Evolutionary conservation across 2,888 invertebrate genomes (phyloP).

Genomic region (Aphrophora alni): DNA sequence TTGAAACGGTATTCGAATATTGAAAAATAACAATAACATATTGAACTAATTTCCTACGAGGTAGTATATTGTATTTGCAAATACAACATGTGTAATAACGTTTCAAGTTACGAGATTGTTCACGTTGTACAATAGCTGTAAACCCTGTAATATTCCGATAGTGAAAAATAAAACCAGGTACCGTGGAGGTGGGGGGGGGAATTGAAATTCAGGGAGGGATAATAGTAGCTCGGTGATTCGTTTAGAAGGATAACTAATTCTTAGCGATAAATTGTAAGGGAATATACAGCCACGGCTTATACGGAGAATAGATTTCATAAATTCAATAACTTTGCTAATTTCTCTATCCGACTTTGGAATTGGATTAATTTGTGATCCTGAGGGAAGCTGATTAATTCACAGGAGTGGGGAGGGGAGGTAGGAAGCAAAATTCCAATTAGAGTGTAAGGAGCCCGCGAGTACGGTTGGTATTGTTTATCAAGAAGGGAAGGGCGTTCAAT

Average conservation of each 20-base stretch:
- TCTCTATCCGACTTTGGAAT: neutral
- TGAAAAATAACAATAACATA: no score
- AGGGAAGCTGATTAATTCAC: neutral
- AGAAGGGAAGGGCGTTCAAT: neutral
- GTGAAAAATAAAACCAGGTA: neutral
- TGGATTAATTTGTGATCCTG: neutral
- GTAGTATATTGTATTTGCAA: no score
- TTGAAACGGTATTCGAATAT: no score
- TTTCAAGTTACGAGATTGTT: no score
- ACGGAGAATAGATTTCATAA: neutral
- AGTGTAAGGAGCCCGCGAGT: neutral
- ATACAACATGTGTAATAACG: no score
- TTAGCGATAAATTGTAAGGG: neutral
- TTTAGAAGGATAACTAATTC: neutral
- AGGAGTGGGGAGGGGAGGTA: neutral
- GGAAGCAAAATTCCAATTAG: neutral
- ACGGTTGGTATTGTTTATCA: neutral
- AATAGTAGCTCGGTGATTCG: no score
- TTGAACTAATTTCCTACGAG: no score
- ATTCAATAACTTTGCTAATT: slow-evolving; percentile 2
- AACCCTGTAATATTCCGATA: neutral
- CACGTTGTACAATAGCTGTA: neutral
- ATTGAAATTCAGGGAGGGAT: no score
- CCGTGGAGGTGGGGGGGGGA: neutral
- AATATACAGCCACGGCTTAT: neutral